Evolutionary conservation across 2,797 vertebrate species (phyloP).

Genomic region (Huso huso): DNA sequence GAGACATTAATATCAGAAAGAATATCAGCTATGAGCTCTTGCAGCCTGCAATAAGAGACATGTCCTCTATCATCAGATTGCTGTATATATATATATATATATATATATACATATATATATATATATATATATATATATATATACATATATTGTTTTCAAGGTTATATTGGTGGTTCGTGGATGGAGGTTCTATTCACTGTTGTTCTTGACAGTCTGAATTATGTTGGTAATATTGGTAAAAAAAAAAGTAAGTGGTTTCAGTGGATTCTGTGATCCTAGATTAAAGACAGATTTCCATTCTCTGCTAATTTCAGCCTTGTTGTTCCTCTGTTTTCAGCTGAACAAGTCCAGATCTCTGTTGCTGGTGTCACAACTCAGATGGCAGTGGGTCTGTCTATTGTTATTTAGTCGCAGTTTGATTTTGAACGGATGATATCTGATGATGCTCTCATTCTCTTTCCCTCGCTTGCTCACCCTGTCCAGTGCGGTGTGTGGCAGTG

Average conservation of each 20-base stretch:
- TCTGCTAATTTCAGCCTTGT: slow-evolving; percentile 11
- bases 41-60: no score
- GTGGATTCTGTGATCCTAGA: background rate
- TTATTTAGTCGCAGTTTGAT: slow-evolving; percentile 24
- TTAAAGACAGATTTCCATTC: background rate
- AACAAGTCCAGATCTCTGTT: slow-evolving; percentile 28
- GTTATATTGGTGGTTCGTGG: no score
- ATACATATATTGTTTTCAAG: no score
- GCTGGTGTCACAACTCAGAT: slow-evolving; percentile 26
- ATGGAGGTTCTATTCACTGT: no score
- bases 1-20: no score
- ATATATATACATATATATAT: no score
- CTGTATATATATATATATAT: no score
- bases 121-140: no score
- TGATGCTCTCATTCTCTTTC: slow-evolving; percentile 23
- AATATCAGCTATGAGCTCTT: no score
- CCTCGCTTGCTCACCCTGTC: slow-evolving; percentile 23
- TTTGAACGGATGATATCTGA: slow-evolving; percentile 28
- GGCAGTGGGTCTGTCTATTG: slow-evolving; percentile 26
- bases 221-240: slow-evolving; percentile 13
- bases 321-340: slow-evolving; percentile 22
- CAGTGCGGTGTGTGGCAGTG: slow-evolving; percentile 62
- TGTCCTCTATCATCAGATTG: no score
- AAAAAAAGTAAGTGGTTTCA: background rate
- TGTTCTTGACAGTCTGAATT: background rate